Evolutionary conservation across 2,888 invertebrate species (phyloP), one percentile per base, ranked within the genome.

Genomic region (Caenorhabditis sulstoni): DNA sequence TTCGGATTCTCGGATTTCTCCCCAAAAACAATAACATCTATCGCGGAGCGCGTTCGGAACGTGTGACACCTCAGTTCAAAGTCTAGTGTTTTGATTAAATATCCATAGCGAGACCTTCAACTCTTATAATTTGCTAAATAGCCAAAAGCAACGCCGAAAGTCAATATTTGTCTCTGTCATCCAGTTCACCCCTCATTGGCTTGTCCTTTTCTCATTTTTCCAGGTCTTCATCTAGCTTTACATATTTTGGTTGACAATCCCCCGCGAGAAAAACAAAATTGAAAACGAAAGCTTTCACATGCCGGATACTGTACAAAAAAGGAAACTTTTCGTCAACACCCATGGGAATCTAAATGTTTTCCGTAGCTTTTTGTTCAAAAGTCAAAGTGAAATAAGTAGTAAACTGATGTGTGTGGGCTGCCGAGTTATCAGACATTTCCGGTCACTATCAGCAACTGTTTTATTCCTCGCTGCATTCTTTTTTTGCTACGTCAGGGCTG

Each of bases 81-180:
- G 29, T 29, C 4, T 29, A 29, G 7, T 29, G 29, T 29, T 29
- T 29, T 29, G 29, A 29, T 29, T 5, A 7, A 29, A 3, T 3
- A 29, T 29, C 29, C 29, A 29, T 29, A 29, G 29, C 29, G 7
- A 29, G 29, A 29, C 29, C 29, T 29, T 29, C 29, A 29, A 5
- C 29, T 29, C 29, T 29, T 29, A 29, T 29, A 29, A 29, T 29
- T 29, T 29, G 29, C 29, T 29, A 29, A 29, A 29, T 29, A 29
- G 29, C 29, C 29, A 29, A 57, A 57, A 20, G 41, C 57, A 39
- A 55, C 57, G 39, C 35, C 57, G 57, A 57, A 57, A 57, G 57
- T 57, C 57, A 57, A 57, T 62, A 50, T 59, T 58, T 50, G 50
- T 61, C 47, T 35, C 53, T 45, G 50, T 61, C 55, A 61, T 53